These are phyloP conservation scores for Chlorops oryzae DNA, from an alignment of 1,140 invertebrate genomes.

Conservation along the genomic window DNA sequence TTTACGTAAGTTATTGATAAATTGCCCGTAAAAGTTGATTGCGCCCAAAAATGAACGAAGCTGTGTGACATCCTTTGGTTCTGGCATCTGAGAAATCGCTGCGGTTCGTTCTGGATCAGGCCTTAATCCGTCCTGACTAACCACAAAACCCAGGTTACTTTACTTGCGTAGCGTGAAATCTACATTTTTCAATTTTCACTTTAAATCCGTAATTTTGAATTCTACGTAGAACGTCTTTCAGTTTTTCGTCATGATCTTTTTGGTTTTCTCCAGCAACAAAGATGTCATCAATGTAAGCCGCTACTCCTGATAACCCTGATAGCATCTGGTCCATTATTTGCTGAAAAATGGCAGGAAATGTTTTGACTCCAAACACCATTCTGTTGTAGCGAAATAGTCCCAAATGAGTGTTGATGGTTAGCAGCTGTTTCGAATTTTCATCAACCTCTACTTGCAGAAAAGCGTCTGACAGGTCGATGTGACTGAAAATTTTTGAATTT, in stretches of 20 bases:
- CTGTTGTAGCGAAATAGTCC: neutral
- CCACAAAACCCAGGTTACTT: slow-evolving; percentile 40
- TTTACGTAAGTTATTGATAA: slow-evolving; percentile 20
- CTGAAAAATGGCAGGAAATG: slow-evolving; percentile 6
- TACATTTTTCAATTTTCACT: neutral
- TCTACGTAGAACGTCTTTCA: neutral
- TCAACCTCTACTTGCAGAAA: slow-evolving; percentile 9
- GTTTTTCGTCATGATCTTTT: neutral
- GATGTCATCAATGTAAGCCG: slow-evolving; percentile 1
- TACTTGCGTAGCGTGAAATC: neutral
- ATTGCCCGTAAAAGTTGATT: slow-evolving; percentile 24
- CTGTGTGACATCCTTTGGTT: neutral
- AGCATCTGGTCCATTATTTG: slow-evolving; percentile 8
- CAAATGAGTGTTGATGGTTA: slow-evolving; percentile 3
- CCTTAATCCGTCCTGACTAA: slow-evolving; percentile 35
- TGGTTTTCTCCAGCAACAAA: neutral
- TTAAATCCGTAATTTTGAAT: slow-evolving; percentile 3
- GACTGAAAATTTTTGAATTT: slow-evolving; percentile 1
- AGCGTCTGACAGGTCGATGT: slow-evolving; percentile 11
- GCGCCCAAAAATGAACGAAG: too few species aligned
- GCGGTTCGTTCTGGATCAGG: slow-evolving; percentile 32
- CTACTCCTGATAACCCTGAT: neutral
- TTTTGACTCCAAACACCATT: neutral
- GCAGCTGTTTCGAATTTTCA: slow-evolving; percentile 6
- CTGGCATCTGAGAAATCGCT: slow-evolving; percentile 23